Base-by-base conservation (phyloP, 2,888 invertebrate genomes). In the Elmis aenea region DNA sequence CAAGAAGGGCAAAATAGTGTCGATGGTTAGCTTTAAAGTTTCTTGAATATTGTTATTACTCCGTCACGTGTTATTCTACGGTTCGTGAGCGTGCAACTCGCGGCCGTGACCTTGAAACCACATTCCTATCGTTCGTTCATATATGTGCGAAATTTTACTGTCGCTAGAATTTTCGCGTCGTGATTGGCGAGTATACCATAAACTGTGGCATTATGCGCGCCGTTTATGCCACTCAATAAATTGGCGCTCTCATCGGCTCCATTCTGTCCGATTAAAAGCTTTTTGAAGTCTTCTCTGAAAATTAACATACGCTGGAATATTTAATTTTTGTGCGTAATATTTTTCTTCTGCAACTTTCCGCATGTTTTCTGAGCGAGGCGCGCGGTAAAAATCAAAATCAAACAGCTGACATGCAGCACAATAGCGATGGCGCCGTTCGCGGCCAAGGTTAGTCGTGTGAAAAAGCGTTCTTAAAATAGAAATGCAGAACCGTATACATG, bases 381-480 rank as follows among this genome's bases (percentile, higher is more conserved):
- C 8, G 18, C 18, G 18, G 24, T 12, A 13, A 26, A 31, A 31
- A 31, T 26, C 30, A 31, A 26, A 37, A 37, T 21, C 22, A 32
- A 37, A 37, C 37, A 39, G 39, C 39, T 39, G 39, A 39, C 39
- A 31, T 14, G 25, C 21, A 18, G 26, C 21, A 32, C 28, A 25
- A 38, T 24, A 23, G 26, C 28, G 28, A 27, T 52, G 53, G 55
- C 56, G 57, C 57, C 56, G 42, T 52, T 55, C 49, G 54, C 54
- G 58, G 57, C 59, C 61, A 61, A 61, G 60, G 60, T 59, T 58
- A 52, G 52, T 46, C 44, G 32, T 50, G 49, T 46, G 46, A 51
- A 47, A 53, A 46, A 48, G 40, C 48, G 52, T 49, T 52, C 55
- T 59, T 54, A 57, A 59, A 58, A 57, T 59, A 58, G 59, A 54